Percentiles rank a stretch among this genome's conserved stretches.
Evolutionary conservation across 2,113 vertebrate species (phyloP).

Genomic region (Actinemys pallida): DNA sequence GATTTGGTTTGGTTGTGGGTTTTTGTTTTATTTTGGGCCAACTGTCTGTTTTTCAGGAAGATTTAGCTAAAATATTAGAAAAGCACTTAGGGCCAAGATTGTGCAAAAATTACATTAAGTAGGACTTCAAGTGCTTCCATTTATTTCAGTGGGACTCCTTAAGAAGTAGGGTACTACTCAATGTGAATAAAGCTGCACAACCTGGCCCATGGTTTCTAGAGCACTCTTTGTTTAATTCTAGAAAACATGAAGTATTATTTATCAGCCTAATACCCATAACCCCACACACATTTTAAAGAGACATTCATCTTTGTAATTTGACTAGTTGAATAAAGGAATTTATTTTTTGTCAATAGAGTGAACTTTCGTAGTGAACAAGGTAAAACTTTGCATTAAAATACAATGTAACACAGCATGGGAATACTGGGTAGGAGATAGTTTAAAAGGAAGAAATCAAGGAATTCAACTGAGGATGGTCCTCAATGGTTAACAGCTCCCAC

Average conservation of each 20-base stretch:
- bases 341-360: not conserved
- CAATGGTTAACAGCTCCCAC: not conserved
- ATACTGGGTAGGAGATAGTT: not conserved
- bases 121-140: not conserved
- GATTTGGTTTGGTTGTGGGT: not conserved
- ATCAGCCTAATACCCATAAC: not conserved
- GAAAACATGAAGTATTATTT: not conserved
- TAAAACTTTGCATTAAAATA: not conserved
- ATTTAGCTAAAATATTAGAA: not conserved
- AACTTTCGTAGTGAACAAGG: not conserved
- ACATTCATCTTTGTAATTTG: conserved; percentile 26
- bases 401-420: not conserved
- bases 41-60: not conserved
- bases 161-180: fast-evolving
- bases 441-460: not conserved
- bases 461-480: not conserved
- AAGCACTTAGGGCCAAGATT: not conserved
- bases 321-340: not conserved
- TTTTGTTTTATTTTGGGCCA: not conserved
- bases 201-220: not conserved
- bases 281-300: not conserved
- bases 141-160: not conserved
- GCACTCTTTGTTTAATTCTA: not conserved
- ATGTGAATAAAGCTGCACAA: not conserved
- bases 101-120: fast-evolving